These are phyloP conservation scores for Pedetes capensis DNA, from an alignment of 2,113 vertebrate species.

Conservation along the genomic window DNA sequence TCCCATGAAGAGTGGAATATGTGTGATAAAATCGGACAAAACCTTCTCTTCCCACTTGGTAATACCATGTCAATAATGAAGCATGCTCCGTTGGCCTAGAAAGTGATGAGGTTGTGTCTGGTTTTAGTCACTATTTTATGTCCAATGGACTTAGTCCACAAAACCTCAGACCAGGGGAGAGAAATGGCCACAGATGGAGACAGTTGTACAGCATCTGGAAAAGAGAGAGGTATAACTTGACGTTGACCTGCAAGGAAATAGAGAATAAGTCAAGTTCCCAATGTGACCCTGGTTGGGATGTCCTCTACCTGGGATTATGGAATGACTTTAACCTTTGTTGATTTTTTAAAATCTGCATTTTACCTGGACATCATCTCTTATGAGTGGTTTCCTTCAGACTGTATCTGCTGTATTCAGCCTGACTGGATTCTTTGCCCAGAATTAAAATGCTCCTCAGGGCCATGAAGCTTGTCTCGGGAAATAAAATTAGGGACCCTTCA, in stretches of 20 bases:
- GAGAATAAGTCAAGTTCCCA: background rate
- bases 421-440: background rate
- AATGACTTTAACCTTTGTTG: background rate
- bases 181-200: background rate
- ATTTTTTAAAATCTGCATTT: background rate
- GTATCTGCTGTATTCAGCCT: background rate
- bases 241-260: background rate
- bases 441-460: background rate
- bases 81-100: background rate
- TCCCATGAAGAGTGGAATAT: background rate
- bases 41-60: background rate
- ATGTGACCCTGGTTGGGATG: background rate
- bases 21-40: background rate
- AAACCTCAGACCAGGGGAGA: background rate
- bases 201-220: background rate
- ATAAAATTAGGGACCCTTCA: background rate
- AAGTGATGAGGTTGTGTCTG: background rate
- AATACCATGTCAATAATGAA: background rate
- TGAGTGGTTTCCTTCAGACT: background rate
- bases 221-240: background rate
- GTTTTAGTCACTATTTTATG: background rate
- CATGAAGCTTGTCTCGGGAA: background rate
- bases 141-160: background rate
- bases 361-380: background rate
- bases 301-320: background rate